These are phyloP conservation scores for Heliocidaris tuberculata DNA, from an alignment of 35 echinoderm and acorn worm species.

Conservation along the genomic window DNA sequence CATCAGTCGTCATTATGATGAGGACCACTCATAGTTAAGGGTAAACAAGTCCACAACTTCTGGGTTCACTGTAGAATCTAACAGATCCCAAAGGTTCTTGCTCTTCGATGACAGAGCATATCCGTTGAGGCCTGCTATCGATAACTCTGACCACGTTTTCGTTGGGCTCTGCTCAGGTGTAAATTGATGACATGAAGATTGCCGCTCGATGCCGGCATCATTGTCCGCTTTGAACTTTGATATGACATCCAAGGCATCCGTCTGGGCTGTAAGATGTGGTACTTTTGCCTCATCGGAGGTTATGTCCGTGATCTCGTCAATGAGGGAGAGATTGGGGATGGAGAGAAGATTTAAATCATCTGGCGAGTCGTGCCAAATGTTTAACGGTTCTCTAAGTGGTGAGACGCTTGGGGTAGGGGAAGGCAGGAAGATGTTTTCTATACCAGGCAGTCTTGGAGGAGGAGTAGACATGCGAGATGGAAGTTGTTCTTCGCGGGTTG, in stretches of 20 bases:
- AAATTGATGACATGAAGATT: not conserved
- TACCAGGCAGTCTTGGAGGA: constrained; percentile 28
- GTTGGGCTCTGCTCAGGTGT: not conserved
- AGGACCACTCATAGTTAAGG: not conserved
- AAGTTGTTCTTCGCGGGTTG: not conserved
- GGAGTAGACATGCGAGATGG: constrained; percentile 28
- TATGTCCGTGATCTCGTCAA: not conserved
- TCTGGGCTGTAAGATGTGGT: not conserved
- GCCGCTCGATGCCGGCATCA: not conserved
- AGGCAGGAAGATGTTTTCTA: constrained; percentile 36
- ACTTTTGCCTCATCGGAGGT: not conserved
- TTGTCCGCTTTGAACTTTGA: not conserved
- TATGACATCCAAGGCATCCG: not conserved
- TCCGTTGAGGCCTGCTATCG: not conserved
- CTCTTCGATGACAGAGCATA: not conserved
- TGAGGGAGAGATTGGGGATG: not conserved
- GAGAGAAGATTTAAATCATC: not conserved
- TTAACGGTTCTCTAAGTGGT: not conserved
- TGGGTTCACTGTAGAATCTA: not conserved
- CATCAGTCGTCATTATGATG: not conserved
- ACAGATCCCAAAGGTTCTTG: not conserved
- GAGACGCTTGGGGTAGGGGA: constrained; percentile 14
- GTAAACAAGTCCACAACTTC: not conserved
- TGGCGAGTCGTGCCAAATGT: not conserved
- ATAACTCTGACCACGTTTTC: not conserved